These are phyloP conservation scores for Oceanites oceanicus DNA, from an alignment of 2,113 vertebrate species.

Conservation along the genomic window DNA sequence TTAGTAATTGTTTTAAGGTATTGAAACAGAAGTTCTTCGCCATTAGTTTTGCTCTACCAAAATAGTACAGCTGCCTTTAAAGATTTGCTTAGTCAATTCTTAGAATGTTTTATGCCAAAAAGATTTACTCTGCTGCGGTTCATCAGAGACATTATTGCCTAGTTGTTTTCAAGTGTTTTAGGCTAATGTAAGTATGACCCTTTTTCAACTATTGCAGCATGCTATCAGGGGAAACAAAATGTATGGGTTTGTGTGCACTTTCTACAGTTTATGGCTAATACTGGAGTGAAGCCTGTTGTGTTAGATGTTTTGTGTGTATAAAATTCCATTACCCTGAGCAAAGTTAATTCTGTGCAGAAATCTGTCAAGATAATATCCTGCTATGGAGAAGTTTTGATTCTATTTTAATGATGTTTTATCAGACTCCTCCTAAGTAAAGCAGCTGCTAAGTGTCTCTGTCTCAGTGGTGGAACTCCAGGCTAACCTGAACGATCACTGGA, in stretches of 20 bases:
- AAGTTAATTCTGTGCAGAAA: not conserved
- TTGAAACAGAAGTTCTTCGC: not conserved
- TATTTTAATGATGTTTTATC: not conserved
- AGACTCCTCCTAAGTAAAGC: not conserved
- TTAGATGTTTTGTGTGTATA: not conserved
- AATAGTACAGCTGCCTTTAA: not conserved
- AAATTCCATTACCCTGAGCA: not conserved
- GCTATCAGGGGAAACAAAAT: not conserved
- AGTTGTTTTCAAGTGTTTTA: not conserved
- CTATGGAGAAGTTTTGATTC: not conserved
- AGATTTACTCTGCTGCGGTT: not conserved
- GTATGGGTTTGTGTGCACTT: not conserved
- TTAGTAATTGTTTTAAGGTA: not conserved
- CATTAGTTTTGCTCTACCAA: not conserved
- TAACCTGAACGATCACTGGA: not conserved
- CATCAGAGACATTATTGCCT: not conserved
- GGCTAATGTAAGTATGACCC: not conserved
- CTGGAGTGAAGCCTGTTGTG: not conserved
- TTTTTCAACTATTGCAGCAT: not conserved
- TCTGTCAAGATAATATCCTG: not conserved
- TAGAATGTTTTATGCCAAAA: not conserved
- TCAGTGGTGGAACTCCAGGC: not conserved
- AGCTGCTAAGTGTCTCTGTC: not conserved
- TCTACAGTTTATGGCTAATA: not conserved
- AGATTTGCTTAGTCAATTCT: fast-evolving